Evolutionary conservation across 2,797 vertebrate species (phyloP).

Genomic region (Hemibagrus guttatus): DNA sequence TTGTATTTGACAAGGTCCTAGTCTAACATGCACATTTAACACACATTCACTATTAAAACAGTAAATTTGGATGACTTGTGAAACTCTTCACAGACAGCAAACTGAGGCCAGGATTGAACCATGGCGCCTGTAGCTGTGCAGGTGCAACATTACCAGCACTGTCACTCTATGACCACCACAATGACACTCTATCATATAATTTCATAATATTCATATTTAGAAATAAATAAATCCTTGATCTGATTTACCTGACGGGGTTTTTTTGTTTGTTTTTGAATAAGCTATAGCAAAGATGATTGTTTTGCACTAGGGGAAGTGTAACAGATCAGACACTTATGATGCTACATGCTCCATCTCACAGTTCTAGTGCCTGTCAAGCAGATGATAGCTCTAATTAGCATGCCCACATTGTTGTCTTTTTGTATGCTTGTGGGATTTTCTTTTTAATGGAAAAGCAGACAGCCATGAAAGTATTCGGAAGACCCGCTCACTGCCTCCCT

Average conservation of each 20-base stretch:
- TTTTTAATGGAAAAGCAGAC: conserved; percentile 61
- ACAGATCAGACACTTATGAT: conserved; percentile 44
- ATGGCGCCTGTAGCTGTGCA: not conserved
- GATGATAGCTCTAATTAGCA: conserved; percentile 72
- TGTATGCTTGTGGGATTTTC: conserved; percentile 61
- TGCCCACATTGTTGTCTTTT: conserved; percentile 58
- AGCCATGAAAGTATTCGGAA: conserved; percentile 63
- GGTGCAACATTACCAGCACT: not conserved
- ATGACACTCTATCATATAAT: not conserved
- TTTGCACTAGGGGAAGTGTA: conserved; percentile 32
- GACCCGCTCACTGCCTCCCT: conserved; percentile 49
- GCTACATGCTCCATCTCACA: conserved; percentile 53
- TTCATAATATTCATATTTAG: not conserved
- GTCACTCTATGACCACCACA: no score
- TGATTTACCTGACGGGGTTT: not conserved
- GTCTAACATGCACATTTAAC: not conserved
- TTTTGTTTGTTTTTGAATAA: not conserved
- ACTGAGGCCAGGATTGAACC: not conserved
- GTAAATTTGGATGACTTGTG: not conserved
- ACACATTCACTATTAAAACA: not conserved
- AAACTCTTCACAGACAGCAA: not conserved
- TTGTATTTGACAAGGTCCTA: no score
- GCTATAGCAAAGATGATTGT: conserved; percentile 13
- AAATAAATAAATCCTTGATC: not conserved
- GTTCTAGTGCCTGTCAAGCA: conserved; percentile 56